Evolutionary conservation across 1,140 invertebrate species (phyloP).

Genomic region (Nephila pilipes): DNA sequence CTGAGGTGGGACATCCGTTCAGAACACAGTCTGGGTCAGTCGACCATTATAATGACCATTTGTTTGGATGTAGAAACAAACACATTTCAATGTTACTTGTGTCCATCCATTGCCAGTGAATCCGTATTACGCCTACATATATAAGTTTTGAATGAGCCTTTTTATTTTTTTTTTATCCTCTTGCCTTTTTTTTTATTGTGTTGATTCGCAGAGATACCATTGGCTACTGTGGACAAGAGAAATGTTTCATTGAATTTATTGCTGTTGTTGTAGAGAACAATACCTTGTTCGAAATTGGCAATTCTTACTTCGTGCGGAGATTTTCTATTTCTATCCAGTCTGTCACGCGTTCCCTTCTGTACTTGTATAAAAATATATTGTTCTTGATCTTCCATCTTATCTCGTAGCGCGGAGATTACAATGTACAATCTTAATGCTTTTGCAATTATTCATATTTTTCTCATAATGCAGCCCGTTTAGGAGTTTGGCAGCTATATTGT

Average conservation of each 20-base stretch:
- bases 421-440: neutral
- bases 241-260: constrained; percentile 54
- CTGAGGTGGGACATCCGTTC: constrained; percentile 37
- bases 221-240: constrained; percentile 20
- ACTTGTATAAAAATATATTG: constrained; percentile 1
- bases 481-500: neutral
- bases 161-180: constrained; percentile 1
- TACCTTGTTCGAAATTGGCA: constrained; percentile 39
- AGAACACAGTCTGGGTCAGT: constrained; percentile 34
- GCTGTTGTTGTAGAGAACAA: constrained; percentile 47
- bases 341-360: constrained; percentile 4
- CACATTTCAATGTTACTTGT: constrained; percentile 27
- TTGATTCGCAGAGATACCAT: neutral
- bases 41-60: constrained; percentile 43
- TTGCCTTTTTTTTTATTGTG: neutral
- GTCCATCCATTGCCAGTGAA: constrained; percentile 5
- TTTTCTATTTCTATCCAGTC: constrained; percentile 1
- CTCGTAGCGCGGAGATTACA: neutral
- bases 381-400: constrained; percentile 28
- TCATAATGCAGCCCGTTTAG: neutral
- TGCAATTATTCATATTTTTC: constrained; percentile 2
- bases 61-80: constrained; percentile 39
- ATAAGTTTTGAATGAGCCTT: constrained; percentile 4
- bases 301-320: constrained; percentile 31
- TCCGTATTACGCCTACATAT: constrained; percentile 36